phyloP scores from a whole-genome alignment of 2,797 vertebrate species.

The Anisognathus igniventris region DNA sequence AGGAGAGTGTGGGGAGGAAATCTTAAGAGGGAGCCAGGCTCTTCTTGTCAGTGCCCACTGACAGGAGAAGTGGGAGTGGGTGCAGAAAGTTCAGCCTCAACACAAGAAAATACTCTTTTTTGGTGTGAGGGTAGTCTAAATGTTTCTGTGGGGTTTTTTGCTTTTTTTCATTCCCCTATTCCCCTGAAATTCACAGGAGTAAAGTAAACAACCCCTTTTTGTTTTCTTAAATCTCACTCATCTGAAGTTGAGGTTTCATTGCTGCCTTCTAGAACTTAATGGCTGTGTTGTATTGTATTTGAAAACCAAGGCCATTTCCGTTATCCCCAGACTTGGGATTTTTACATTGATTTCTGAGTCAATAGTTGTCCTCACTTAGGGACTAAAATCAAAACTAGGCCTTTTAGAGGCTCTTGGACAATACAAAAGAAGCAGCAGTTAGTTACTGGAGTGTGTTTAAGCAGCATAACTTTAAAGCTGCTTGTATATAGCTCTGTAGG shows the following conservation, averaged over 20 bases:
- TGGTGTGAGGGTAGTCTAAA: neutral
- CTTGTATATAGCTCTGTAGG: neutral
- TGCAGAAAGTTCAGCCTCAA: neutral
- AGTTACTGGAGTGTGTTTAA: neutral
- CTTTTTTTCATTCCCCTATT: neutral
- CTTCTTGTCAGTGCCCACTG: neutral
- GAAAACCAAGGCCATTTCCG: neutral
- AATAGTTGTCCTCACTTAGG: neutral
- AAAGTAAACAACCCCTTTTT: neutral
- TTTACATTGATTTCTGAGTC: neutral
- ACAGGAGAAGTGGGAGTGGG: neutral
- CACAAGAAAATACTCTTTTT: neutral
- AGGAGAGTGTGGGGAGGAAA: neutral
- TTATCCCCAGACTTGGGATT: neutral
- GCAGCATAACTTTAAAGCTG: neutral
- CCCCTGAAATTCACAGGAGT: neutral
- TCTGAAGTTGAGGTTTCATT: neutral
- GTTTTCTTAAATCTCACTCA: neutral
- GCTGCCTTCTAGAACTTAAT: neutral
- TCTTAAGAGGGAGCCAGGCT: neutral
- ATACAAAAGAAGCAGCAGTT: neutral
- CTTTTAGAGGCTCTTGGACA: neutral
- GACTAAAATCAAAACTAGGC: neutral
- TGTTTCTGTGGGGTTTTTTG: fast-evolving
- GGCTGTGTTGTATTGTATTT: neutral